phyloP scores from a whole-genome alignment of 2,888 invertebrate genomes.

The Heterodera filipjevi region DNA sequence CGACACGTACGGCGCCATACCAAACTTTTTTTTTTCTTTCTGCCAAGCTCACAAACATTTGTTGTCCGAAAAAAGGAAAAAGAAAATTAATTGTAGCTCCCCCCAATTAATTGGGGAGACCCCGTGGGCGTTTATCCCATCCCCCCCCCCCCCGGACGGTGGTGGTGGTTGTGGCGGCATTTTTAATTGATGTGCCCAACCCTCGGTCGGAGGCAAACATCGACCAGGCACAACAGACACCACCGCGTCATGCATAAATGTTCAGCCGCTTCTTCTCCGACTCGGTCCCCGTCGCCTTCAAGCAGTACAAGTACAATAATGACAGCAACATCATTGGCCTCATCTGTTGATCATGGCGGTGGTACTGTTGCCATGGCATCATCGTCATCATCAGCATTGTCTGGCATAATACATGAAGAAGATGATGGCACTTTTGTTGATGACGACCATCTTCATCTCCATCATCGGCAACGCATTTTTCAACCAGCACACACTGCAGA shows the following conservation, averaged over 20 bases:
- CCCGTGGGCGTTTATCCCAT: background rate
- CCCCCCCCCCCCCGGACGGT: background rate
- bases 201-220: too few species aligned
- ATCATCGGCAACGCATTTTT: background rate
- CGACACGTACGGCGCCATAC: background rate
- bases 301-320: background rate
- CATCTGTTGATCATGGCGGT: background rate
- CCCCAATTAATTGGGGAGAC: background rate
- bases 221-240: background rate
- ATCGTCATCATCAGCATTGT: background rate
- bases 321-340: background rate
- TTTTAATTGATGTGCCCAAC: too few species aligned
- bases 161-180: too few species aligned
- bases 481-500: background rate
- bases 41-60: background rate
- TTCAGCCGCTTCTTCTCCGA: background rate
- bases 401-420: too few species aligned
- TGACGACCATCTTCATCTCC: constrained; percentile 1
- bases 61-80: background rate
- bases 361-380: background rate
- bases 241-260: constrained; percentile 1
- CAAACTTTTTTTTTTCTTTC: background rate
- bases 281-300: background rate
- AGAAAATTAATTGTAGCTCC: background rate
- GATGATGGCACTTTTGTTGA: background rate